phyloP scores from a whole-genome alignment of 2,113 vertebrate species.

The Progne subis region DNA sequence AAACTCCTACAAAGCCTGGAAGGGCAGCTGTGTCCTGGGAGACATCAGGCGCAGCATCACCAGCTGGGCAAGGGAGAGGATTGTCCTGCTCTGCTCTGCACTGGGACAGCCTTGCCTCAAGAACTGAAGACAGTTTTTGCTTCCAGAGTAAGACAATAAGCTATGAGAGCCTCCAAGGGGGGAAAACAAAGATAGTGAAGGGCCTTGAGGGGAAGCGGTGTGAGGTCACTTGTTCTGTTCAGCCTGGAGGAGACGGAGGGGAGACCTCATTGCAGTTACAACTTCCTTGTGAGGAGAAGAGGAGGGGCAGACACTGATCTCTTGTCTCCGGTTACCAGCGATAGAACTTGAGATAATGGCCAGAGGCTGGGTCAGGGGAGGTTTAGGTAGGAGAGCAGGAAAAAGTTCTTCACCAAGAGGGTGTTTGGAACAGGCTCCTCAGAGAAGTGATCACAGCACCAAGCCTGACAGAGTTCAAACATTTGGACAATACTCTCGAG shows the following conservation, averaged over 20 bases:
- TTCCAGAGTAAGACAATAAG: neutral
- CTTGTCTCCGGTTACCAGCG: too few species aligned
- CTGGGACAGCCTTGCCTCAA: fast-evolving
- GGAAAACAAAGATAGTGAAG: neutral
- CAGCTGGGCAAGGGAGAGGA: fast-evolving
- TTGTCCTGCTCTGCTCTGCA: fast-evolving
- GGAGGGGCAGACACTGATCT: neutral
- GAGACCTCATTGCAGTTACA: neutral
- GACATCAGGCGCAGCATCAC: fast-evolving
- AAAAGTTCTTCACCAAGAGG: neutral
- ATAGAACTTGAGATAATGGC: neutral
- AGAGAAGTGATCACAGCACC: neutral
- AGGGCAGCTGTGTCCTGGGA: fast-evolving
- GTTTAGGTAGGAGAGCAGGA: neutral
- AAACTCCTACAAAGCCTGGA: neutral
- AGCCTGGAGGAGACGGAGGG: neutral
- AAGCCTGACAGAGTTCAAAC: neutral
- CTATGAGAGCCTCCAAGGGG: neutral
- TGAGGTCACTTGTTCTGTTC: neutral
- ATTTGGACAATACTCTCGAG: fast-evolving
- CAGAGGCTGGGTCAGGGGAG: neutral
- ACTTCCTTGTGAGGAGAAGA: neutral
- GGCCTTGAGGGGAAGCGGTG: neutral
- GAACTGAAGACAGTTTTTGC: neutral
- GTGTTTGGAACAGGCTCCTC: neutral